phyloP scores from a whole-genome alignment of 2,113 vertebrate species.

The Trogon melanurus region DNA sequence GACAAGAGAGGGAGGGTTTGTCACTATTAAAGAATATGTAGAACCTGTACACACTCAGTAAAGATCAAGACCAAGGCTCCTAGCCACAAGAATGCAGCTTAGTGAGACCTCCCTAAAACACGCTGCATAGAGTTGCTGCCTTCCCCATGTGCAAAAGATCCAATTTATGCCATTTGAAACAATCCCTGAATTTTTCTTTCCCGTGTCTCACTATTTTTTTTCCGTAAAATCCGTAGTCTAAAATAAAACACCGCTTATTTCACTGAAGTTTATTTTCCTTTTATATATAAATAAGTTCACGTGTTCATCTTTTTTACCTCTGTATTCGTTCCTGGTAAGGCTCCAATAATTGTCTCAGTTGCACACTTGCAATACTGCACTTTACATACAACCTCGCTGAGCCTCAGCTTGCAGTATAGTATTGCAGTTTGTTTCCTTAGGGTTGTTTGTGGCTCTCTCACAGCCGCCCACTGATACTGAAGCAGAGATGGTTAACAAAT shows the following conservation, averaged over 20 bases:
- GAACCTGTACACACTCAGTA: neutral
- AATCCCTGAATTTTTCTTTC: neutral
- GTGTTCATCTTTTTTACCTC: neutral
- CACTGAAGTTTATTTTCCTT: neutral
- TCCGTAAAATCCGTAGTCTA: neutral
- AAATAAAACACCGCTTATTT: neutral
- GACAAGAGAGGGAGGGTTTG: neutral
- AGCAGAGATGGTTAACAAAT: slow-evolving; percentile 67
- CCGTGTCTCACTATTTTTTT: neutral
- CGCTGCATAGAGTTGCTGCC: neutral
- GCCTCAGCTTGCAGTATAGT: neutral
- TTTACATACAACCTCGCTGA: neutral
- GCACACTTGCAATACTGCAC: neutral
- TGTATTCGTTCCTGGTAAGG: neutral
- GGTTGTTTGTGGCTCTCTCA: neutral
- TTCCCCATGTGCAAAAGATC: neutral
- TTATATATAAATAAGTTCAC: neutral
- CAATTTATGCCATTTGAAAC: neutral
- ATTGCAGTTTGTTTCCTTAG: neutral
- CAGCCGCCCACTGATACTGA: slow-evolving; percentile 35
- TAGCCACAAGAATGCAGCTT: neutral
- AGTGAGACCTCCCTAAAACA: neutral
- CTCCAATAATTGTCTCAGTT: neutral
- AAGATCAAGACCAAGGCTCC: neutral
- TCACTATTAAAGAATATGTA: neutral